Evolutionary conservation across 2,113 vertebrate species (phyloP).

Genomic region (Colistium nudipinnis): DNA sequence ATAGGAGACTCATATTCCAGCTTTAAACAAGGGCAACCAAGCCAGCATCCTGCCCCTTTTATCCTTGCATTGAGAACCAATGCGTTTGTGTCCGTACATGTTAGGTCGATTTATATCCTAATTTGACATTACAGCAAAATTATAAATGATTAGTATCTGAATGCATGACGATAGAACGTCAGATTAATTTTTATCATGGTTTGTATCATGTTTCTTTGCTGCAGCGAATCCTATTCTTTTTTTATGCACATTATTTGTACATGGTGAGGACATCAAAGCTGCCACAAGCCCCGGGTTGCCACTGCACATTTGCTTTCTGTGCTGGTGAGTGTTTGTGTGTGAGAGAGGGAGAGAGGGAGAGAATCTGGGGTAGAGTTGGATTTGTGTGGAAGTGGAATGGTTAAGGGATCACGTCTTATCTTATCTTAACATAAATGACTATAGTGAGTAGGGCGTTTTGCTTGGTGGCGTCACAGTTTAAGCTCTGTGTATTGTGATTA

Average conservation of each 20-base stretch:
- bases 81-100: constrained; percentile 14
- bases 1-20: constrained; percentile 43
- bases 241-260: constrained; percentile 33
- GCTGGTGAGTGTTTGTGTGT: neutral
- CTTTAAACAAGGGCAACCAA: constrained; percentile 54
- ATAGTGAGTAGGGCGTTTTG: neutral
- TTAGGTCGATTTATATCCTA: constrained; percentile 18
- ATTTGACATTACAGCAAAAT: constrained; percentile 18
- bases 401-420: too few species aligned
- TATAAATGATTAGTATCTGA: too few species aligned
- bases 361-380: neutral
- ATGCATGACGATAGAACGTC: too few species aligned
- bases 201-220: constrained; percentile 18
- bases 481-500: too few species aligned
- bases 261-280: constrained; percentile 61
- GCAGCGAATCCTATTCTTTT: constrained; percentile 5
- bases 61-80: constrained; percentile 21
- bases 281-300: constrained; percentile 23
- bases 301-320: constrained; percentile 32
- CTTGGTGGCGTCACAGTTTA: constrained; percentile 9
- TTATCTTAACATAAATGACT: constrained; percentile 16
- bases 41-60: constrained; percentile 14
- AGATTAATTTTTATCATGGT: constrained; percentile 19
- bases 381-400: neutral
- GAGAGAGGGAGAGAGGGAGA: neutral